Base-by-base conservation (phyloP, 2,888 invertebrate species). In the Caenorhabditis afra region DNA sequence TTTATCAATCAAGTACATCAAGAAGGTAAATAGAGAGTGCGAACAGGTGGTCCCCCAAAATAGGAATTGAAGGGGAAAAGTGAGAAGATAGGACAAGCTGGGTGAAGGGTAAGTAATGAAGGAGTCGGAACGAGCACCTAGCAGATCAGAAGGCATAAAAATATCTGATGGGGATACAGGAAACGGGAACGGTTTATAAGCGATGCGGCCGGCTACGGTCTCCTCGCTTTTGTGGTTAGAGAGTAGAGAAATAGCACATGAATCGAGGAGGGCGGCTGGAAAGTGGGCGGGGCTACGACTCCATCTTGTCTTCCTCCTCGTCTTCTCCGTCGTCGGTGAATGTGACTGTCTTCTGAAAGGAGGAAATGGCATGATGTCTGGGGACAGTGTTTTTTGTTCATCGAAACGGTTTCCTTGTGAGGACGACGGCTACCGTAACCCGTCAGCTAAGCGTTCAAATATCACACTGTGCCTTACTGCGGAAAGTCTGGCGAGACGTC, bases 311-410 rank as follows among this genome's bases (percentile, higher is more conserved):
- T 0, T 57, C 73, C 16, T 64, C 55, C 14, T 71, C 73, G 14
- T 64, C 62, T 3, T 71, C 71, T 2, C 64, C 73, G 23, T 73
- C 73, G 20, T 58, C 64, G 16, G 53, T 57, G 20, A 73, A 73
- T 10, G 73, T 35, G n/a, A 71, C 62, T 12, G 53, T 71, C 37
- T 71, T 71, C 71, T 71, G 71, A 35, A 71, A n/a, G n/a, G 35
- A 29, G 35, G 8, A 22, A 14, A 22, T 3, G 11, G 11, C 29
- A 29, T 29, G 29, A 29, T 3, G 7, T 29, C 29, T 29, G 4
- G 29, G 4, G 7, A 29, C 29, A 29, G 3, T 5, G 29, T 29
- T 29, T 29, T 29, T 29, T 29, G 29, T 29, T 29, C 29, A 5
- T 3, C 29, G 29, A 29, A 29, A 55, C 3, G 4, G 1, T 35